Evolutionary conservation across 1,140 invertebrate species (phyloP), one percentile per base, ranked within the genome.

Genomic region (Achatina immaculata): DNA sequence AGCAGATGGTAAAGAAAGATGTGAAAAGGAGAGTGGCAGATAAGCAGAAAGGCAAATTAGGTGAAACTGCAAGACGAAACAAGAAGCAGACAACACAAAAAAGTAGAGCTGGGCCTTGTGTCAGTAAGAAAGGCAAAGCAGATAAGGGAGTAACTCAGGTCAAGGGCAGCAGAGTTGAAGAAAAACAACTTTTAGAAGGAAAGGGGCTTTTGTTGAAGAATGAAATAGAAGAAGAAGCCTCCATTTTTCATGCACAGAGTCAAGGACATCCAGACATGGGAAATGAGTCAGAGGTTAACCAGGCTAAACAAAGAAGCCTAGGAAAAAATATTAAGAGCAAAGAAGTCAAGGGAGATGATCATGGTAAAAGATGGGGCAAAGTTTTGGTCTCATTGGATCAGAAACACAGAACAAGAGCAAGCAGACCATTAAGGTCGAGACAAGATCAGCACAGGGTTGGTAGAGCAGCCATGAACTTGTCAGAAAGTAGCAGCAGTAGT

Each of bases 401-500:
- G 28, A 62, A 38, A 65, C 11, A 51, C 36, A 65, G 14, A 38
- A 1, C 40, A 28, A 45, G 65, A 68, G 65, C 62, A 38, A 1
- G 28, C 7, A n/a, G 11, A 19, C 14, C 42, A 28, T 16, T 36
- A 51, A 31, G 31, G 48, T 36, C 36, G 19, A 45, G 66, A 31
- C 69, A 65, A 71, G 28, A 4, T 62, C 6, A 28, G 16, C 2
- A 42, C 16, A 73, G 21, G 1, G 34, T 68, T 43, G 38, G 34
- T 21, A 75, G 40, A 38, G 69, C 42, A 7, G 68, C 40, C 19
- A 9, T 71, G 28, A 71, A 72, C 34, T 72, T 80, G 45, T 80
- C 78, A 14, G 66, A 71, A 31, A 80, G 78, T 66, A 72, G 68
- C 58, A 80, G 65, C 66, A 69, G 66, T 48, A 55, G 48, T 34